Evolutionary conservation across 2,113 vertebrate species (phyloP), one percentile per base, ranked within the genome.

Genomic region (Cebus imitator): DNA sequence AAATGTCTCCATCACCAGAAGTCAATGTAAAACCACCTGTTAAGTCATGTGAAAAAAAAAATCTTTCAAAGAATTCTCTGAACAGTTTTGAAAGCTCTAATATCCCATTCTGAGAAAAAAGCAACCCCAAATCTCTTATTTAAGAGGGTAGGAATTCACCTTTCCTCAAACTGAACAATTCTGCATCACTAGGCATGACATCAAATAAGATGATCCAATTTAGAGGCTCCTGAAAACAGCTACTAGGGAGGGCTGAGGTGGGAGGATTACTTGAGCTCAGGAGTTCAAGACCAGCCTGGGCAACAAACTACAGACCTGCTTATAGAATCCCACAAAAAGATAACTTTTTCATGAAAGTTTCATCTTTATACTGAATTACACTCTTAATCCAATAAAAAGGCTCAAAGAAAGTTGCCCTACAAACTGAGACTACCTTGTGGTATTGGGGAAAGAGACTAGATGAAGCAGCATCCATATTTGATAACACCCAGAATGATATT

Each of bases 21-120:
- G n/a, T 92, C 83, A 96, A 96, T 86, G 66, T 93, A 91, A 96
- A 92, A 92, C 45, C 85, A 93, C 18, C 73, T 85, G n/a, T 50
- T 52, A 92, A 55, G 57, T 92, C 32, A 16, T 58, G 35, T 93
- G 64, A 93, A 93, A 82, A 40, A 40, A 93, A 82, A 93, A 93
- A 92, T 66, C 55, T 52, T 23, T 52, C 57, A 70, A 18, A 76
- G 66, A 96, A 93, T 76, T 32, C 37, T 87, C 52, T 35, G 37
- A 87, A 87, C 73, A 95, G 86, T 95, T 95, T 79, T n/a, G 21
- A 82, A 92, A 32, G 40, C 48, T 89, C 70, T 94, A 94, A 91
- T 93, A 91, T 86, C 21, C 37, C 90, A 95, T n/a, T 83, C 73
- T 87, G 58, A 92, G 40, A 80, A 27, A 87, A 97, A 78, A 97